phyloP scores from a whole-genome alignment of 2,113 vertebrate species.

The Caloenas nicobarica region DNA sequence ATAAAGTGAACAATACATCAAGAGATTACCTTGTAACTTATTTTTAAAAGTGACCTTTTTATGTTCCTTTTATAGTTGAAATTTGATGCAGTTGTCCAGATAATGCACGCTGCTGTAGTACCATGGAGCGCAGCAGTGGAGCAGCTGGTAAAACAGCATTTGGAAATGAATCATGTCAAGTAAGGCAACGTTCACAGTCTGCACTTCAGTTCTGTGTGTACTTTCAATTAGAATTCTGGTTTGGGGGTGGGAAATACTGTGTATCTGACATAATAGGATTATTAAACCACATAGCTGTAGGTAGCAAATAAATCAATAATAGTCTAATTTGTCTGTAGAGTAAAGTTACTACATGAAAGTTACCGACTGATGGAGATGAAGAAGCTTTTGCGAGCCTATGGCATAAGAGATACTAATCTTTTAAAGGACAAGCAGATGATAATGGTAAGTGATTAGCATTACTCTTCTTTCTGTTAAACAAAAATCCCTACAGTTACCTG shows the following conservation, averaged over 20 bases:
- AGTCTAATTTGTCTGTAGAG: conserved; percentile 72
- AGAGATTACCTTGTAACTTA: neutral
- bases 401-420: conserved; percentile 89
- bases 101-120: conserved; percentile 91
- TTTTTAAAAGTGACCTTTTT: neutral
- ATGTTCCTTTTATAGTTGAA: conserved; percentile 79
- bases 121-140: conserved; percentile 92
- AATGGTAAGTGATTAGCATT: conserved; percentile 75
- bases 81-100: conserved; percentile 92
- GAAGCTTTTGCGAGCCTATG: conserved; percentile 89
- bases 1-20: neutral
- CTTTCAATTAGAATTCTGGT: neutral
- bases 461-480: neutral
- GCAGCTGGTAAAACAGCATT: conserved; percentile 87
- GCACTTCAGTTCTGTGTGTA: neutral
- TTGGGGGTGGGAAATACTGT: neutral
- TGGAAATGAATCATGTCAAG: conserved; percentile 93
- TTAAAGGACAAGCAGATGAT: conserved; percentile 84
- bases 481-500: neutral
- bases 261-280: neutral
- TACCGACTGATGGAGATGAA: conserved; percentile 95
- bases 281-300: neutral
- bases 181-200: conserved; percentile 64
- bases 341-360: conserved; percentile 89
- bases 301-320: neutral